Conservation (phyloP, 2,797 vertebrate species). For the Mico argentatus region DNA sequence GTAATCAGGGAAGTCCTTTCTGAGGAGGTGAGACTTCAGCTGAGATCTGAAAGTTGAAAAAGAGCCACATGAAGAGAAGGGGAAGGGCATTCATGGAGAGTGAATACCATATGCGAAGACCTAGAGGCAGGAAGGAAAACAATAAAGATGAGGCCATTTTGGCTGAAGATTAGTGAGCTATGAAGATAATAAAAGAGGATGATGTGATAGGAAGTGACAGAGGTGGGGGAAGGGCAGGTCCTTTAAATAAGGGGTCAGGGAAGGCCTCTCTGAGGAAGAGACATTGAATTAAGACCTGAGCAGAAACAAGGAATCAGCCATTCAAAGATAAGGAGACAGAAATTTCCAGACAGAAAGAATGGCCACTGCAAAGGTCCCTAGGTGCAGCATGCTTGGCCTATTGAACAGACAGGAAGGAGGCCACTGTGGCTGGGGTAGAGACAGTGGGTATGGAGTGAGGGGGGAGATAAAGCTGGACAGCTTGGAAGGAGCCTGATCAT, state of each 20-base stretch:
- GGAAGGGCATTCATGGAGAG: background rate
- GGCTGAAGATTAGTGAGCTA: conserved; percentile 38
- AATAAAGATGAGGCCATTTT: conserved; percentile 45
- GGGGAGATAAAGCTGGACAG: background rate
- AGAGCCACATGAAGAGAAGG: background rate
- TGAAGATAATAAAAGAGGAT: conserved; percentile 49
- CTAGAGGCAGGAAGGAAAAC: conserved; percentile 32
- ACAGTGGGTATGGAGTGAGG: background rate
- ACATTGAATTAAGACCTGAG: conserved; percentile 55
- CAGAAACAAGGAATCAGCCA: conserved; percentile 48
- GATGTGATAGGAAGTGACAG: conserved; percentile 68
- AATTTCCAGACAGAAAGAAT: conserved; percentile 48
- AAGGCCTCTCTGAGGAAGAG: conserved; percentile 37
- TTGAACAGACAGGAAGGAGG: conserved; percentile 24
- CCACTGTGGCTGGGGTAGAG: background rate
- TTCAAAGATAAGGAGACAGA: conserved; percentile 36
- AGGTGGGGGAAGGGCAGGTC: conserved; percentile 12
- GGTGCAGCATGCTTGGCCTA: background rate
- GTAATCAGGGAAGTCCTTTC: background rate
- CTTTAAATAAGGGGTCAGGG: conserved; percentile 58
- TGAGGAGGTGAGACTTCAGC: background rate
- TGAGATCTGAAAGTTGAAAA: conserved; percentile 26
- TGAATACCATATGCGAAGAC: conserved; percentile 4
- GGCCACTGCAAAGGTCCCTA: background rate
- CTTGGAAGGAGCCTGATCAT: background rate